Conservation (phyloP, 2,888 invertebrate species). For the Idaea dimidiata region DNA sequence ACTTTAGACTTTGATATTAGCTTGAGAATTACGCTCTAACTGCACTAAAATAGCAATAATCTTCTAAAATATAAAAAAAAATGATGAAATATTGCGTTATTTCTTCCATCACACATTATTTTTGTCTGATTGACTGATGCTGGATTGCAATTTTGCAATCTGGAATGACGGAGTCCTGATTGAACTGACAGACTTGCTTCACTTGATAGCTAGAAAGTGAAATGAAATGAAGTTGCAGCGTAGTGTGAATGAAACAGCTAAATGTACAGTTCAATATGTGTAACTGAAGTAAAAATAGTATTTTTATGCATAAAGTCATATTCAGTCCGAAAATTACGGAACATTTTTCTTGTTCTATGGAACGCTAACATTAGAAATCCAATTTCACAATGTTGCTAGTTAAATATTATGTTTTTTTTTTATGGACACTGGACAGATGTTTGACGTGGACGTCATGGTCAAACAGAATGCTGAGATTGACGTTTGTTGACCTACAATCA, state of each 20-base stretch:
- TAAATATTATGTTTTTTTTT: neutral
- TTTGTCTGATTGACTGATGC: too few species aligned
- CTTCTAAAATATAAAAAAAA: too few species aligned
- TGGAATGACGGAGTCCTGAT: too few species aligned
- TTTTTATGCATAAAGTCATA: neutral
- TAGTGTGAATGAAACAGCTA: neutral
- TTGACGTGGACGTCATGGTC: neutral
- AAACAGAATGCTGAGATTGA: neutral
- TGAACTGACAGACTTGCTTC: neutral
- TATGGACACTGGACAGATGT: neutral
- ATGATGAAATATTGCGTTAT: neutral
- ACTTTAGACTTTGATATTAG: neutral
- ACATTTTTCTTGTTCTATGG: neutral
- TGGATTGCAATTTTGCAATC: too few species aligned
- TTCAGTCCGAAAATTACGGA: neutral
- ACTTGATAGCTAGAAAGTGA: neutral
- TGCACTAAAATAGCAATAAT: too few species aligned
- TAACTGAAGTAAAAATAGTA: neutral
- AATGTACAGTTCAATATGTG: neutral
- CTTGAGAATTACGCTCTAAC: neutral
- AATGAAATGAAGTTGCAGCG: neutral
- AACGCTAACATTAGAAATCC: neutral
- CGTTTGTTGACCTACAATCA: slow-evolving; percentile 7
- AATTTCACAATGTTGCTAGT: neutral
- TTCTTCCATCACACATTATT: neutral